A percentile compares a stretch with the other conserved stretches of the same genome.
phyloP scores from a whole-genome alignment of 2,113 vertebrate genomes.

The Tragulus kanchil region DNA sequence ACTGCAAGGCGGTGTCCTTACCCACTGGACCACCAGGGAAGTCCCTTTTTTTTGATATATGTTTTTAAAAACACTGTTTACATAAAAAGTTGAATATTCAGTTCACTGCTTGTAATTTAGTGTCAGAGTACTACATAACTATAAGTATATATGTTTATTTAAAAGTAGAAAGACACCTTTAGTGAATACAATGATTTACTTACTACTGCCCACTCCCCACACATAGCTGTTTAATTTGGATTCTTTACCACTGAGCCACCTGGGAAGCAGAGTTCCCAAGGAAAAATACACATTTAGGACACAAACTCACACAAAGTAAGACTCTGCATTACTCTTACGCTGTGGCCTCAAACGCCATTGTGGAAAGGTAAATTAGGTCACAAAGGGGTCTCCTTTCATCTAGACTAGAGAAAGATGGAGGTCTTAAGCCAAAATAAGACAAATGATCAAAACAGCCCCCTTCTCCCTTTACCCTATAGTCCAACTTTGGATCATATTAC shows the following conservation, averaged over 20 bases:
- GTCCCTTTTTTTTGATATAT: no score
- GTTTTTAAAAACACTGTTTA: slow-evolving; percentile 24
- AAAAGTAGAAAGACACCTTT: neutral
- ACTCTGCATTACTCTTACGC: neutral
- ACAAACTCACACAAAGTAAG: neutral
- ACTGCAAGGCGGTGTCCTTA: no score
- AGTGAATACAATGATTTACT: slow-evolving; percentile 37
- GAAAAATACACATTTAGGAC: neutral
- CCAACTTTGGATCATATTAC: neutral
- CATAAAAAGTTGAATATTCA: neutral
- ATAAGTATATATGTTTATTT: neutral
- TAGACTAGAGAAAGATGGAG: neutral
- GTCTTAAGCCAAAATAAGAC: neutral
- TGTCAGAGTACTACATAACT: neutral
- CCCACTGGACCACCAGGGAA: no score
- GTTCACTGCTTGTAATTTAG: slow-evolving; percentile 40
- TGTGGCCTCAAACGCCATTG: neutral
- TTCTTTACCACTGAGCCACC: neutral
- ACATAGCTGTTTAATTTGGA: no score
- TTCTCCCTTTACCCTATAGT: neutral
- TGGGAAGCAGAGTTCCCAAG: neutral
- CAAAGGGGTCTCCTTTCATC: neutral
- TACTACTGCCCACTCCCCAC: neutral
- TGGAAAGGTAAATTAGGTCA: neutral
- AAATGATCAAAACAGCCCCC: neutral